Conservation (phyloP, 1,140 invertebrate genomes). For the Pinna nobilis region DNA sequence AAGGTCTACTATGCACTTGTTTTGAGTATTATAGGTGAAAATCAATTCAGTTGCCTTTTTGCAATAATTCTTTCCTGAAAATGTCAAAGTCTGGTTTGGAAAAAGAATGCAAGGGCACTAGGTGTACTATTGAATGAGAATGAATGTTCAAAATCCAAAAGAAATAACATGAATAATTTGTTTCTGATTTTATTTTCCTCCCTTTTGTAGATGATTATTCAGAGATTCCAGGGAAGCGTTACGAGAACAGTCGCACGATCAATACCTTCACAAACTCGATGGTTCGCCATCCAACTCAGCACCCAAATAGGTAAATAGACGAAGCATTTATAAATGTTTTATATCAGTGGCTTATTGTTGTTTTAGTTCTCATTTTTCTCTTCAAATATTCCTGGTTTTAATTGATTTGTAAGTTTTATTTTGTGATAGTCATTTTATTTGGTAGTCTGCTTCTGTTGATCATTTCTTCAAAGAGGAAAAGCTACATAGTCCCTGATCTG, state of each 20-base stretch:
- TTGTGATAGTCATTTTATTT: not conserved
- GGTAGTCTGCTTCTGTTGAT: not conserved
- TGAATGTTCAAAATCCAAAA: no score
- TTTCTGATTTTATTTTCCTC: not conserved
- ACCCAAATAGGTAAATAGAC: conserved; percentile 71
- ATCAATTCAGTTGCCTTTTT: no score
- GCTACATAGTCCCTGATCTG: no score
- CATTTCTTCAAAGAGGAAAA: no score
- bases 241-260: conserved; percentile 81
- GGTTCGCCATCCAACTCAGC: conserved; percentile 89
- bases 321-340: not conserved
- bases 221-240: conserved; percentile 59
- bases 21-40: no score
- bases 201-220: conserved; percentile 48
- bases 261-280: conserved; percentile 94
- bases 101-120: no score
- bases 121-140: no score
- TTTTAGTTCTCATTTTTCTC: not conserved
- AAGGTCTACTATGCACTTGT: no score
- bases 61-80: no score
- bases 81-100: no score
- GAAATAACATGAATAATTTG: no score
- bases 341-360: not conserved
- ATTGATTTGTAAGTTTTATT: not conserved
- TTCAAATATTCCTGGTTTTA: not conserved